Conservation (phyloP, 1,140 invertebrate genomes). For the Latrodectus geometricus region DNA sequence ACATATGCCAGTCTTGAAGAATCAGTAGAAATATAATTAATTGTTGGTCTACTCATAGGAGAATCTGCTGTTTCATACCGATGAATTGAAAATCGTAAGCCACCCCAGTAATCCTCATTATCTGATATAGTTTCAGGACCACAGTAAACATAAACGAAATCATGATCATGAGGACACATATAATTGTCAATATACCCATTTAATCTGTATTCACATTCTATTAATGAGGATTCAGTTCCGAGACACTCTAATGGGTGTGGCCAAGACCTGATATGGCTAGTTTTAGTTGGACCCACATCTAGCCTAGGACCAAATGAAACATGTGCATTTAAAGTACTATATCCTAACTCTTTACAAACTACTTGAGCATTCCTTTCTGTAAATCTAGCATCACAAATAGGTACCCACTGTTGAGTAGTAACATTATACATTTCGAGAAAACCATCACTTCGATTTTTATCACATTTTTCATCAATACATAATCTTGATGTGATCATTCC, state of each 20-base stretch:
- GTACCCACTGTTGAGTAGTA: conserved; percentile 95
- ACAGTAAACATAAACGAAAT: conserved; percentile 95
- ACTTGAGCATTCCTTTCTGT: conserved; percentile 95
- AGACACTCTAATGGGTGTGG: conserved; percentile 86
- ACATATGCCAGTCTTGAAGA: conserved; percentile 78
- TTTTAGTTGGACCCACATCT: conserved; percentile 87
- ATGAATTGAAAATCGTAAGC: conserved; percentile 89
- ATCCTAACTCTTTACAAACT: conserved; percentile 93
- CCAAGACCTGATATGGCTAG: conserved; percentile 91
- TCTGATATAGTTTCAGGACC: conserved; percentile 78
- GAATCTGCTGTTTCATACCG: conserved; percentile 90
- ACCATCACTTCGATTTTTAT: conserved; percentile 69
- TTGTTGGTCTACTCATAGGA: conserved; percentile 73
- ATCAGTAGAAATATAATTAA: conserved; percentile 7
- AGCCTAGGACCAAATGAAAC: conserved; percentile 83
- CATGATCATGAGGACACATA: conserved; percentile 84
- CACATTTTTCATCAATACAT: conserved; percentile 67
- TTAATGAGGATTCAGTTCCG: conserved; percentile 85
- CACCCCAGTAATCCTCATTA: conserved; percentile 91
- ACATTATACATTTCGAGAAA: conserved; percentile 96
- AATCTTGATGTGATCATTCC: conserved; percentile 64
- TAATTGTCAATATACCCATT: conserved; percentile 88
- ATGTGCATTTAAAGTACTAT: conserved; percentile 88
- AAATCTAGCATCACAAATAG: conserved; percentile 95
- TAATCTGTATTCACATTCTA: conserved; percentile 88